These are phyloP conservation scores for Xiphophorus couchianus DNA, from an alignment of 2,113 vertebrate species.

Conservation along the genomic window DNA sequence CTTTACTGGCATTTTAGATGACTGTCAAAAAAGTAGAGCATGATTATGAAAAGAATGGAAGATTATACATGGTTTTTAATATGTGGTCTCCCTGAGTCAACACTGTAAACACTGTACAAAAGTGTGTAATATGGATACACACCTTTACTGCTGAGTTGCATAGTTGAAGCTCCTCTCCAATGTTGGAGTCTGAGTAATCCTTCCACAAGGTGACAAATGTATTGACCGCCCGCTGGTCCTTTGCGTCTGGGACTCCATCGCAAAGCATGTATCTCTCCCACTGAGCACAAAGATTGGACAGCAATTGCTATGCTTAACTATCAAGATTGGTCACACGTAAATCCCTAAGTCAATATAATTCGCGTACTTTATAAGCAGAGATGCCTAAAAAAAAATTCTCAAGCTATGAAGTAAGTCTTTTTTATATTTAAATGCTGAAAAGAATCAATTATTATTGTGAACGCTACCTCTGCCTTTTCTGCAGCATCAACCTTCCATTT, in stretches of 20 bases:
- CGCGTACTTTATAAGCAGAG: neutral
- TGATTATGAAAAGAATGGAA: too few relatives aligned
- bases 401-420: neutral
- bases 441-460: neutral
- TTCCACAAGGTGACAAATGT: neutral
- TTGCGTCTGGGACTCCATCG: neutral
- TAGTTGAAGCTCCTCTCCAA: neutral
- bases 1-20: neutral
- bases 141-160: neutral
- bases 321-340: neutral
- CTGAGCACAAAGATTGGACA: neutral
- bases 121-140: neutral
- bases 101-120: neutral
- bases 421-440: neutral
- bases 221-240: neutral
- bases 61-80: neutral
- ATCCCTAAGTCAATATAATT: neutral
- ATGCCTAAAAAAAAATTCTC: neutral
- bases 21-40: too few relatives aligned
- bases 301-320: neutral
- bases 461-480: neutral
- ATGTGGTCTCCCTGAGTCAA: neutral
- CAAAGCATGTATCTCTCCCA: neutral
- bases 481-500: constrained; percentile 61
- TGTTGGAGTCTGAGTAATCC: neutral